Conservation (phyloP, 2,888 invertebrate species). For the Trichopria drosophilae region DNA sequence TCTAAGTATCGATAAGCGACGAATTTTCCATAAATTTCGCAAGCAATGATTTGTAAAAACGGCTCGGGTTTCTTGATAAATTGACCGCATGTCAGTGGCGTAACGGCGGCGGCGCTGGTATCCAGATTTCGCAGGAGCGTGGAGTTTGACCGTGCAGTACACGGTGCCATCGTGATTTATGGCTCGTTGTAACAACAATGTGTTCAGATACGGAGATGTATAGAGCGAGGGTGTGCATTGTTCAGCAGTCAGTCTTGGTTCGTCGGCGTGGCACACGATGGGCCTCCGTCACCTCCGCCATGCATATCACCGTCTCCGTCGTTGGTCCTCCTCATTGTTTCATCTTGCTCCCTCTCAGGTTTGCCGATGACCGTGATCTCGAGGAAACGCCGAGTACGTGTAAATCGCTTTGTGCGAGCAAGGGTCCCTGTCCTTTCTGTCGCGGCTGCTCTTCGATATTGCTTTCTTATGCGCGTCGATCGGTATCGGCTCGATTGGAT, state of each 20-base stretch:
- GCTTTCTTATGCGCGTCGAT: too few relatives aligned
- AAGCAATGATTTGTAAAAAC: too few relatives aligned
- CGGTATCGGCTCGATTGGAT: conserved; percentile 41
- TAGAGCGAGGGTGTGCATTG: conserved; percentile 18
- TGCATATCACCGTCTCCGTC: too few relatives aligned
- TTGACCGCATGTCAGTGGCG: conserved; percentile 4
- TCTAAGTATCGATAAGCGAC: too few relatives aligned
- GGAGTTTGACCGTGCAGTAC: too few relatives aligned
- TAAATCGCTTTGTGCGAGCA: too few relatives aligned
- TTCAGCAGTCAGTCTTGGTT: conserved; percentile 25
- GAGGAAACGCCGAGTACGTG: neutral
- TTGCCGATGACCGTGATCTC: neutral
- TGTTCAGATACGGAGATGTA: conserved; percentile 23
- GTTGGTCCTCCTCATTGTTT: conserved; percentile 16
- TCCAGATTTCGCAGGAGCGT: too few relatives aligned
- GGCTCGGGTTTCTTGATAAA: too few relatives aligned
- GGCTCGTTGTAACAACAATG: conserved; percentile 30
- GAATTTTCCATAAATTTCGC: too few relatives aligned
- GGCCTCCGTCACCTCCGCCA: conserved; percentile 2
- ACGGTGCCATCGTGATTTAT: neutral
- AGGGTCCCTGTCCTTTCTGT: too few relatives aligned
- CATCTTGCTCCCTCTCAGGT: conserved; percentile 3
- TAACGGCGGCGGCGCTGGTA: too few relatives aligned
- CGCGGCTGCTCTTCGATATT: too few relatives aligned
- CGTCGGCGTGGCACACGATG: conserved; percentile 9